These are phyloP conservation scores for Drosophila rhopaloa DNA, from an alignment of 1,140 invertebrate genomes.

Conservation along the genomic window DNA sequence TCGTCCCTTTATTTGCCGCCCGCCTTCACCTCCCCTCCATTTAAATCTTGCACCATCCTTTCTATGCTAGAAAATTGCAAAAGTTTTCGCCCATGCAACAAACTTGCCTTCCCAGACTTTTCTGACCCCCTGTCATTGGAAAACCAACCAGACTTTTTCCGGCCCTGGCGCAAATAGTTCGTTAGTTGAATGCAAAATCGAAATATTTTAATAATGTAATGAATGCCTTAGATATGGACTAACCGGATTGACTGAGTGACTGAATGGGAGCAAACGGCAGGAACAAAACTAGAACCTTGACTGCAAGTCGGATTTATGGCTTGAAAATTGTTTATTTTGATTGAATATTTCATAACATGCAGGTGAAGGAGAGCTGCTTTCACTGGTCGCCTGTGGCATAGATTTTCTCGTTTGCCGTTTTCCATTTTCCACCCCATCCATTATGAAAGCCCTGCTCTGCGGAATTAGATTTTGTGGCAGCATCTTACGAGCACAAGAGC, in stretches of 20 bases:
- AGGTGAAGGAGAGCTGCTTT: slow-evolving; percentile 22
- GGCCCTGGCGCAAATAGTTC: slow-evolving; percentile 43
- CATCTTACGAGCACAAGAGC: slow-evolving; percentile 12
- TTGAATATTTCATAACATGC: slow-evolving; percentile 65
- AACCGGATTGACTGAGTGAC: slow-evolving; percentile 22
- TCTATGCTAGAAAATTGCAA: slow-evolving; percentile 36
- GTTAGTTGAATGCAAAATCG: slow-evolving; percentile 48
- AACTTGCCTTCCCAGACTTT: slow-evolving; percentile 8
- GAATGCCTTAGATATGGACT: slow-evolving; percentile 35
- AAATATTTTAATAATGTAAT: slow-evolving; percentile 71
- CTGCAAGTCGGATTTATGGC: slow-evolving; percentile 52
- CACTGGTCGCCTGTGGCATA: slow-evolving; percentile 15
- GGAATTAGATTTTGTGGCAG: slow-evolving; percentile 52
- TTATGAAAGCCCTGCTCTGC: slow-evolving; percentile 33
- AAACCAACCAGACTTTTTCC: slow-evolving; percentile 5
- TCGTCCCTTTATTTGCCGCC: too few species aligned
- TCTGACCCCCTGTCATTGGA: slow-evolving; percentile 25
- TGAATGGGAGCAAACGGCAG: slow-evolving; percentile 17
- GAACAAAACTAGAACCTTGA: slow-evolving; percentile 7
- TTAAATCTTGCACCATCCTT: slow-evolving; percentile 15
- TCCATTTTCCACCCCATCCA: slow-evolving; percentile 17
- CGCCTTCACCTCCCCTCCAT: not conserved
- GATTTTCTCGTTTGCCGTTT: slow-evolving; percentile 13
- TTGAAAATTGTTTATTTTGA: slow-evolving; percentile 64
- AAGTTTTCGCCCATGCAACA: slow-evolving; percentile 31